Base-by-base conservation (phyloP, 2,113 vertebrate species). In the Diadophis punctatus region DNA sequence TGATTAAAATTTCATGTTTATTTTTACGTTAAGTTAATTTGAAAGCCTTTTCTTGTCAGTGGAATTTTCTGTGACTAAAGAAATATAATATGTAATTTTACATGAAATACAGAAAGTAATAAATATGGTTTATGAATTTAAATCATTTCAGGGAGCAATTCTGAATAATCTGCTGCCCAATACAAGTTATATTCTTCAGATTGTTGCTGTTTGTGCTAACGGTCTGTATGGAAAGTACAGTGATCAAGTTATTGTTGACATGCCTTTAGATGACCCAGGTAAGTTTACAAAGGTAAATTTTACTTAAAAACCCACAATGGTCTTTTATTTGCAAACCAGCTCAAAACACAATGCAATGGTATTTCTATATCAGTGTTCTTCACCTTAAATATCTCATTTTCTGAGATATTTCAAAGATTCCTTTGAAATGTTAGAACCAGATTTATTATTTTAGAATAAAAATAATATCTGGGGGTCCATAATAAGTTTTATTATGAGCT, bases 121-220 rank as follows among this genome's bases (percentile, higher is more conserved):
- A 9, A 92, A 74, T 80, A n/a, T 48, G 89, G 14, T 58, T 88
- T 30, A 49, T 58, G 56, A 55, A 11, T 89, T 63, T 63, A 25
- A 90, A 39, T 86, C 96, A 74, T 97, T 97, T 95, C 96, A 99
- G 99, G 99, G 99, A 46, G 99, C 99, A 88, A 99, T 99, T 96
- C 97, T 99, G 55, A 98, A 98, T 90, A 98, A 98, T 94, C 97
- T 99, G 91, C 74, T 97, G 60, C 97, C 98, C 96, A 99, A 99
- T 95, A 98, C 97, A 94, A 99, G 98, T 97, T 99, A 99, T 16
- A 97, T 97, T 96, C 96, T 99, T 93, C 98, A 99, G 96, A 98
- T 99, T 96, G 98, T 99, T 96, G 99, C 99, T 52, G 97, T 99
- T 94, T 99, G 99, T 96, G 97, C 98, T 95, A 98, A 98, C 58